Percentiles rank a stretch among this genome's conserved stretches.
Conservation (phyloP, 1,140 invertebrate genomes). For the Cydia amplana region DNA sequence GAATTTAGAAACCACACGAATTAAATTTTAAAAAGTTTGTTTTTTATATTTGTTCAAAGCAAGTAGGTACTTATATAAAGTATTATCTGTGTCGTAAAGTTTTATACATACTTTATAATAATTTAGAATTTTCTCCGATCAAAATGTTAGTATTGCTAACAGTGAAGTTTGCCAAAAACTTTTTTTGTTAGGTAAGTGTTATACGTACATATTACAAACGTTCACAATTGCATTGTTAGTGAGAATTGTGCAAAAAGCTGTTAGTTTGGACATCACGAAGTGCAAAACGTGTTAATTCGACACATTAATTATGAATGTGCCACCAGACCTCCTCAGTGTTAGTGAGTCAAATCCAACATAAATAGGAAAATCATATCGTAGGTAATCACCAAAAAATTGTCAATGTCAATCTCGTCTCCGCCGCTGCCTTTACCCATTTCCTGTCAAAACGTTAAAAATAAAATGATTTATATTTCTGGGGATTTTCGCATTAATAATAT, state of each 20-base stretch:
- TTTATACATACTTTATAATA: too few species aligned
- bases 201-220: background rate
- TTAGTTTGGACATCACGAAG: background rate
- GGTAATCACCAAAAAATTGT: constrained; percentile 77
- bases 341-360: constrained; percentile 34
- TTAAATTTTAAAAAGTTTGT: too few species aligned
- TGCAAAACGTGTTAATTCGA: background rate
- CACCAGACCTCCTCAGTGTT: background rate
- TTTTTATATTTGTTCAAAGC: too few species aligned
- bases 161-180: too few species aligned
- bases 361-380: constrained; percentile 38
- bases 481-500: background rate
- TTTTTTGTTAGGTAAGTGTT: too few species aligned
- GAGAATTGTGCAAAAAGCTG: constrained; percentile 1
- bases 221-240: background rate
- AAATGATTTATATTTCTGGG: constrained; percentile 41
- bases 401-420: constrained; percentile 73
- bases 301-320: background rate
- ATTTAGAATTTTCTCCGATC: too few species aligned
- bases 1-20: too few species aligned
- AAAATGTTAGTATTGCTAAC: too few species aligned
- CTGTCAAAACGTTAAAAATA: constrained; percentile 62
- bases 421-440: constrained; percentile 71
- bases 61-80: too few species aligned
- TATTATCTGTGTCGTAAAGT: too few species aligned